These are phyloP conservation scores for Desoria tigrina DNA, from an alignment of 2,888 invertebrate genomes.

Conservation along the genomic window DNA sequence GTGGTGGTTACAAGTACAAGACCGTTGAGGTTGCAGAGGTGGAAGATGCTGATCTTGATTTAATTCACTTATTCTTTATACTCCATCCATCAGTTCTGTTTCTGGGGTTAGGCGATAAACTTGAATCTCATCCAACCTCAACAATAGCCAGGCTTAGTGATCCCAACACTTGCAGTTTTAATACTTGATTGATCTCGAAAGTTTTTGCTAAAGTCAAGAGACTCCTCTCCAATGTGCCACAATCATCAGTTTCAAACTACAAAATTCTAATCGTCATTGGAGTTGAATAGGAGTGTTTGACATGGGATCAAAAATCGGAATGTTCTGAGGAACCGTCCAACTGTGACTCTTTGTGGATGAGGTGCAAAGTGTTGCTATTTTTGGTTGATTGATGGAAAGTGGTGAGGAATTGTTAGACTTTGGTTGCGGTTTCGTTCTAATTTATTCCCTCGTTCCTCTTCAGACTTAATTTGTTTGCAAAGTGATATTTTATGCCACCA, in stretches of 20 bases:
- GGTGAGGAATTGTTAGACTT: background rate
- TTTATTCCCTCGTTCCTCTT: too few relatives aligned
- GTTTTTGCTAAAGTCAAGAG: background rate
- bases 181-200: constrained; percentile 18
- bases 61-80: constrained; percentile 3
- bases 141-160: background rate
- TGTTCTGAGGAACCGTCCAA: background rate
- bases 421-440: constrained; percentile 1
- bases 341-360: background rate
- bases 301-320: background rate
- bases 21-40: too few relatives aligned
- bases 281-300: too few relatives aligned
- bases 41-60: constrained; percentile 11
- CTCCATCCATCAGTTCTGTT: constrained; percentile 13
- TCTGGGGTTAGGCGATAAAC: constrained; percentile 16
- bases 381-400: constrained; percentile 7
- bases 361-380: background rate
- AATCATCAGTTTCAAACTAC: too few relatives aligned
- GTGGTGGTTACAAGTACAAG: too few relatives aligned
- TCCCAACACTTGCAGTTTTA: background rate
- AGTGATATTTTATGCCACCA: constrained; percentile 18
- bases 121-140: constrained; percentile 12
- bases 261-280: too few relatives aligned
- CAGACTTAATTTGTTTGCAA: too few relatives aligned
- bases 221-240: too few relatives aligned